These are phyloP conservation scores for Sebastes steindachneri DNA, from an alignment of 2,797 vertebrate genomes.

Conservation along the genomic window DNA sequence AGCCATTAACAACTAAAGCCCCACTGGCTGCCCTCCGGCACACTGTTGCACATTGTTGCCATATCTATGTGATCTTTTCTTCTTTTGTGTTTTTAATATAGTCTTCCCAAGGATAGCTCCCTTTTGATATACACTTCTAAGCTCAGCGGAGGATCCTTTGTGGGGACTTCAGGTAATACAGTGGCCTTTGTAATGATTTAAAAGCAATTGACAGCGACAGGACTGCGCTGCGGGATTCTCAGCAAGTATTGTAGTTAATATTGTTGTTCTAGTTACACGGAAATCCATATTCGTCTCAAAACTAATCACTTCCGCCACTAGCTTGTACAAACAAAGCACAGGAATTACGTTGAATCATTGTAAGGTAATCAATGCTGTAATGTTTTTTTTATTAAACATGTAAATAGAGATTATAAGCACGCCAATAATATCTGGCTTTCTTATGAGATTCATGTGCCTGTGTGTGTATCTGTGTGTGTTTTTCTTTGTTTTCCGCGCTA, in stretches of 20 bases:
- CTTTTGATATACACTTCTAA: slow-evolving; percentile 63
- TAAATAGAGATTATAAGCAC: slow-evolving; percentile 55
- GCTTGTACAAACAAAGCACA: slow-evolving; percentile 22
- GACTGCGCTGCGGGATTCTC: background rate
- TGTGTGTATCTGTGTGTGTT: background rate
- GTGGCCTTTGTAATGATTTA: slow-evolving; percentile 39
- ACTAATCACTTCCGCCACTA: slow-evolving; percentile 35
- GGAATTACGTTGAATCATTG: slow-evolving; percentile 43
- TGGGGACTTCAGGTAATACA: slow-evolving; percentile 46
- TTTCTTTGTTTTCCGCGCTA: slow-evolving; percentile 54
- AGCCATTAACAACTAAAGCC: slow-evolving; percentile 62
- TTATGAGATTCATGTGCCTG: slow-evolving; percentile 42
- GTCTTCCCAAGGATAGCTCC: slow-evolving; percentile 48
- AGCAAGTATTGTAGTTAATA: slow-evolving; percentile 15
- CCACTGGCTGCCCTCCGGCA: slow-evolving; percentile 69
- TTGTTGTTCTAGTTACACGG: slow-evolving; percentile 11
- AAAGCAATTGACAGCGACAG: slow-evolving; percentile 31
- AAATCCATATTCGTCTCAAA: slow-evolving; percentile 25
- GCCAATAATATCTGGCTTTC: slow-evolving; percentile 38
- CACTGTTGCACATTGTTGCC: slow-evolving; percentile 55
- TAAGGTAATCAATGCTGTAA: slow-evolving; percentile 39
- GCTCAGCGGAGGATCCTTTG: slow-evolving; percentile 32
- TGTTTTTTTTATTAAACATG: slow-evolving; percentile 63
- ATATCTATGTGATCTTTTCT: slow-evolving; percentile 64
- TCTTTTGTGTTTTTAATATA: slow-evolving; percentile 59